These are phyloP conservation scores for Lasioglossum zephyrum DNA, from an alignment of 2,888 invertebrate species.

Conservation along the genomic window DNA sequence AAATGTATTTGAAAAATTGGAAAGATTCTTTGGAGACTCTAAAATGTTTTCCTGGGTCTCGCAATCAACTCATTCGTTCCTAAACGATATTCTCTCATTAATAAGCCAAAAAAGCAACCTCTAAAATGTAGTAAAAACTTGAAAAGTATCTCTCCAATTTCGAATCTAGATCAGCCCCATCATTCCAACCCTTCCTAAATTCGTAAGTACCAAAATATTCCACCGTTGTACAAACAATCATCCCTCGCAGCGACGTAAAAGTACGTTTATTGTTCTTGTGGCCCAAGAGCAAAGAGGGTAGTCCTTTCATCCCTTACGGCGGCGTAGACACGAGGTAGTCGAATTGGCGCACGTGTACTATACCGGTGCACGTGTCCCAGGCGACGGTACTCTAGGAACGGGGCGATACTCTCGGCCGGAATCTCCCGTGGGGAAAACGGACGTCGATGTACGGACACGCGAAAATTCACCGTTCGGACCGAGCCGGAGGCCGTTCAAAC, in stretches of 20 bases:
- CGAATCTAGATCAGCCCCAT: neutral
- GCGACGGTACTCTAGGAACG: constrained; percentile 31
- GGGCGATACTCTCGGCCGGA: constrained; percentile 26
- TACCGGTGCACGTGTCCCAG: constrained; percentile 36
- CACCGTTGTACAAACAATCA: constrained; percentile 37
- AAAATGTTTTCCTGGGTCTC: too few relatives aligned
- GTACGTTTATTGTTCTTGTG: constrained; percentile 46
- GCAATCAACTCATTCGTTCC: too few relatives aligned
- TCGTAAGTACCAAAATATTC: constrained; percentile 41
- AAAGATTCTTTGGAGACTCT: neutral
- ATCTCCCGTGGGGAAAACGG: constrained; percentile 25
- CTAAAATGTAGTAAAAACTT: neutral
- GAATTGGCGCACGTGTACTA: constrained; percentile 13
- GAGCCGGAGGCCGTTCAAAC: constrained; percentile 22
- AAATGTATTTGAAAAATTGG: neutral
- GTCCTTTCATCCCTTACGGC: constrained; percentile 1
- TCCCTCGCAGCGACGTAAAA: constrained; percentile 2
- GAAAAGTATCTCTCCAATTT: neutral
- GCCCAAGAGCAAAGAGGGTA: neutral
- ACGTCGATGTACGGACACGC: constrained; percentile 28
- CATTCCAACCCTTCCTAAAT: neutral
- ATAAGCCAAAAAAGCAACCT: neutral
- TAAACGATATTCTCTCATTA: neutral
- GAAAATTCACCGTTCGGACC: constrained; percentile 22
- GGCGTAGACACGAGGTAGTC: neutral